Percentiles rank a stretch among this genome's conserved stretches.
Evolutionary conservation across 2,888 invertebrate genomes (phyloP).

Genomic region (Mechanitis messenoides): DNA sequence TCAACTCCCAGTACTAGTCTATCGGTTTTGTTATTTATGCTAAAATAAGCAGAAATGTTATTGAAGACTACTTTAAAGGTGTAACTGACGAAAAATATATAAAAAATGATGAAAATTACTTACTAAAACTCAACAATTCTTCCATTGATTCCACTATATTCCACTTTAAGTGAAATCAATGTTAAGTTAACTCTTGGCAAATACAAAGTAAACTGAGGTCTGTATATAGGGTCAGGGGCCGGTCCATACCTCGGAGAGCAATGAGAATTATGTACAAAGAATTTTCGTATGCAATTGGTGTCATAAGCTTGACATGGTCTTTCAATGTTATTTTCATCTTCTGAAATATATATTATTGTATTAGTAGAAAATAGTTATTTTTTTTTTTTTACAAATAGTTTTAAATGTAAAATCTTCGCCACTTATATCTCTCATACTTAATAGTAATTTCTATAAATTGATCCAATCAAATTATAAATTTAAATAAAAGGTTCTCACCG

Average conservation of each 20-base stretch:
- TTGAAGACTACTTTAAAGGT: too few species aligned
- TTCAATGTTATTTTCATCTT: conserved; percentile 10
- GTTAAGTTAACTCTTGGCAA: conserved; percentile 26
- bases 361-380: too few species aligned
- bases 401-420: too few species aligned
- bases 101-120: conserved; percentile 14
- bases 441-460: too few species aligned
- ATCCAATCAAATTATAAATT: too few species aligned
- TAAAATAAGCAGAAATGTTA: conserved; percentile 15
- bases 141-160: conserved; percentile 25
- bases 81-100: neutral
- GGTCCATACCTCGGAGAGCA: conserved; percentile 26
- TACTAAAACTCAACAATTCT: conserved; percentile 34
- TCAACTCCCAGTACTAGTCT: conserved; percentile 37
- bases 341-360: neutral
- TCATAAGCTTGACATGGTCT: conserved; percentile 32
- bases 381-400: too few species aligned
- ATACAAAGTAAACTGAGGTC: conserved; percentile 21
- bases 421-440: too few species aligned
- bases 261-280: conserved; percentile 28
- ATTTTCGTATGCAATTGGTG: conserved; percentile 30
- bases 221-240: conserved; percentile 28
- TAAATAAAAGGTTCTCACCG: too few species aligned
- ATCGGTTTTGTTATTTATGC: conserved; percentile 37
- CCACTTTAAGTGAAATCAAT: conserved; percentile 13